Evolutionary conservation across 2,797 vertebrate species (phyloP).

Genomic region (Poecile montanus): DNA sequence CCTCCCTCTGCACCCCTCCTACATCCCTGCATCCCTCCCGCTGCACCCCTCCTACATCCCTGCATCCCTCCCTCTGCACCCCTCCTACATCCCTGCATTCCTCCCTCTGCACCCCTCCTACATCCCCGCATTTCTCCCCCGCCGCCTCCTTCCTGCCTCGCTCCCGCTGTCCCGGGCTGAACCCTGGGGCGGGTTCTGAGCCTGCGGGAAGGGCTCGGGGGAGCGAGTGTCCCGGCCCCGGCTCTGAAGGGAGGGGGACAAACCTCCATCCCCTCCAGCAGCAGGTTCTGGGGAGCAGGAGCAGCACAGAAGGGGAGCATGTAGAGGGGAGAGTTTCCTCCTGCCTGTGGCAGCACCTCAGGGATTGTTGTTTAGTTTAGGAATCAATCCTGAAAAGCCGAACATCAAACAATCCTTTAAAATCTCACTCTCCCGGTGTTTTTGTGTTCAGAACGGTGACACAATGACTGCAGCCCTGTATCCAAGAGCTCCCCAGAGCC

Average conservation of each 20-base stretch:
- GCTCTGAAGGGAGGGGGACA: accelerated
- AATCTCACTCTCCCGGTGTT: not conserved
- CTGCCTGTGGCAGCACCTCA: not conserved
- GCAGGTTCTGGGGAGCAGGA: not conserved
- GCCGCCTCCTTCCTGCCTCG: not conserved
- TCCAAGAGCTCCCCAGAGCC: not conserved
- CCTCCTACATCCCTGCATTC: not conserved
- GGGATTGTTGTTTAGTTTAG: not conserved
- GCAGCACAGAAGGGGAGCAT: accelerated
- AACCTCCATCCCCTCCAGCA: accelerated
- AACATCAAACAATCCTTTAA: not conserved
- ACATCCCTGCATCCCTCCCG: not conserved
- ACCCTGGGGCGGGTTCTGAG: not conserved
- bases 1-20: not conserved
- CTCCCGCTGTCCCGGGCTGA: not conserved
- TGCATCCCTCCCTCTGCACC: no score
- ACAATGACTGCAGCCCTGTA: not conserved
- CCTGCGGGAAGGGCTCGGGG: accelerated
- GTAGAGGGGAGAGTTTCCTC: not conserved
- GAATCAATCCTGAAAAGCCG: not conserved
- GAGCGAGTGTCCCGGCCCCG: accelerated
- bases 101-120: not conserved
- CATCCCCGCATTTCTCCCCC: not conserved
- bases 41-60: not conserved
- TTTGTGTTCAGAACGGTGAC: not conserved